Evolutionary conservation across 2,113 vertebrate species (phyloP).

Genomic region (Mionectes macconnelli): DNA sequence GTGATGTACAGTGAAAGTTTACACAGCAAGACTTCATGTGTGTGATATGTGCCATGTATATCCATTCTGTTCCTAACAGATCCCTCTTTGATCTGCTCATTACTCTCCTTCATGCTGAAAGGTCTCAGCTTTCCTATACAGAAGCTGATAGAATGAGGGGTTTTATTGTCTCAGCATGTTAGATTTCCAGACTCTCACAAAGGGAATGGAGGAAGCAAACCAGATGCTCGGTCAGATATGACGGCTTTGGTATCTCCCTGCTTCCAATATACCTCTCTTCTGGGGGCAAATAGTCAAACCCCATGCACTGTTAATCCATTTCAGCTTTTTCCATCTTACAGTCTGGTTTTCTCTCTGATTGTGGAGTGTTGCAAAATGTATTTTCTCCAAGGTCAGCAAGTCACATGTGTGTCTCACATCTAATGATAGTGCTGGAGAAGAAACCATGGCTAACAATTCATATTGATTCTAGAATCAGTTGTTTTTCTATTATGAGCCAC

Average conservation of each 20-base stretch:
- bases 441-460: neutral
- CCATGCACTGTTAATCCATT: neutral
- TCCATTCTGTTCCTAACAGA: constrained; percentile 26
- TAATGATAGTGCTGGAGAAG: neutral
- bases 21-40: constrained; percentile 4
- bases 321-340: neutral
- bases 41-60: constrained; percentile 20
- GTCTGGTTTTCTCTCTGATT: neutral
- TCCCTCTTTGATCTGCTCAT: constrained; percentile 42
- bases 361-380: neutral
- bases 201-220: constrained; percentile 21
- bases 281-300: neutral
- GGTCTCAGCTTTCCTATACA: constrained; percentile 44
- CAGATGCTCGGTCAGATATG: constrained; percentile 2
- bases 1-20: constrained; percentile 16
- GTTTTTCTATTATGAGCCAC: neutral
- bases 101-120: constrained; percentile 46
- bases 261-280: neutral
- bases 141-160: constrained; percentile 14
- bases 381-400: neutral
- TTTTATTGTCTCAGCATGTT: constrained; percentile 45
- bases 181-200: constrained; percentile 5
- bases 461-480: neutral
- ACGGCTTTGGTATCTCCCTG: neutral
- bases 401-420: neutral